Evolutionary conservation across 1,140 invertebrate species (phyloP), one percentile per base, ranked within the genome.

Genomic region (Zaprionus taronus): DNA sequence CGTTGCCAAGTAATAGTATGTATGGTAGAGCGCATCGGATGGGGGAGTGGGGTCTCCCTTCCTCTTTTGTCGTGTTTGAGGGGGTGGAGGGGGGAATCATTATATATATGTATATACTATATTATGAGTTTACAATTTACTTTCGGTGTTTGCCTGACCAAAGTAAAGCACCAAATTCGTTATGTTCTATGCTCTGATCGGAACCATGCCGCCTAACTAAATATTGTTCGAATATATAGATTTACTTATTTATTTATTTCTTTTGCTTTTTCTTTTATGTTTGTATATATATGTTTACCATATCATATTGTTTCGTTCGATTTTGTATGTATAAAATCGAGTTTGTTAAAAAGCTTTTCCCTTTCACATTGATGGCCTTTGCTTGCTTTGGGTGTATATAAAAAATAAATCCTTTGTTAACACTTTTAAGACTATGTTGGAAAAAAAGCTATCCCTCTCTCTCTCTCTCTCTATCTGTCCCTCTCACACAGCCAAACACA

Each of bases 331-430:
- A 26, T 76, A 72, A 72, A 77, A 77, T 77, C 57, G 62, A 66
- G 20, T 68, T 34, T 44, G 26, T 76, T 77, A 62, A 76, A 76
- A 76, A 77, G 62, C 58, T 67, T 67, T 77, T 70, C 24, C 53
- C 61, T 51, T 51, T 76, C 65, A 62, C 58, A 64, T 44, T 71
- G 47, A 56, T 76, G 55, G 55, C 65, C 26, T 68, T 72, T 44
- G 55, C 65, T 55, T 68, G 72, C 74, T 55, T 67, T 70, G 61
- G 51, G 72, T 85, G 72, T 86, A 85, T 68, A 47, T 47, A 47
- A 85, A 85, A 85, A 85, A 85, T 85, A 85, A 86, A 77, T 79
- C 34, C n/a, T 62, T 77, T 67, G 26, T 65, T 20, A 17, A 17
- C 57, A 58, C 28, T 57, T 65, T 57, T 77, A 77, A 77, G 69